These are phyloP conservation scores for Rhodophaea formosa DNA, from an alignment of 2,888 invertebrate species.

Conservation along the genomic window DNA sequence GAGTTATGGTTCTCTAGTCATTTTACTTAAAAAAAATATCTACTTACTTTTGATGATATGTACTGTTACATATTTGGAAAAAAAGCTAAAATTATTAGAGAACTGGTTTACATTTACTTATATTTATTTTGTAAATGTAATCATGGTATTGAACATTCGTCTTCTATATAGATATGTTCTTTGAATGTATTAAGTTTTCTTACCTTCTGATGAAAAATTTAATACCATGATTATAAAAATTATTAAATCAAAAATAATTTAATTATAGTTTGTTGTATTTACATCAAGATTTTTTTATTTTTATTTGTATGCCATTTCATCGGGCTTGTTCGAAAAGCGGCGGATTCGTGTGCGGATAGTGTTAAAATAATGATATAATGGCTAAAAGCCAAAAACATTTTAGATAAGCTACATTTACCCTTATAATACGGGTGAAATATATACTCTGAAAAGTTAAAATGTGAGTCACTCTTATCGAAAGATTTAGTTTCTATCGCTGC, in stretches of 20 bases:
- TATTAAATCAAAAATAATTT: background rate
- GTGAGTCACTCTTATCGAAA: conserved; percentile 70
- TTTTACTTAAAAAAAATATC: background rate
- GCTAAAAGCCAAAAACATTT: conserved; percentile 27
- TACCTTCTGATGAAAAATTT: conserved; percentile 2
- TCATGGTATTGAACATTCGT: conserved; percentile 4
- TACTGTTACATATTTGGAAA: background rate
- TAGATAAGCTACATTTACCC: conserved; percentile 25
- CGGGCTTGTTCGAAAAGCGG: conserved; percentile 14
- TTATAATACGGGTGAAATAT: conserved; percentile 24
- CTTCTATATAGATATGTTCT: conserved; percentile 8
- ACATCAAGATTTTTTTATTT: too few species aligned
- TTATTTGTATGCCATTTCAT: background rate
- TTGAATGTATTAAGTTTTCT: conserved; percentile 14
- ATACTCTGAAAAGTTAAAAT: conserved; percentile 44
- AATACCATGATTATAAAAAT: conserved; percentile 15
- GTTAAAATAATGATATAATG: conserved; percentile 24
- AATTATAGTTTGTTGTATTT: too few species aligned
- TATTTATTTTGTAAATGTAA: background rate
- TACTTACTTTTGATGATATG: background rate
- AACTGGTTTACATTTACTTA: too few species aligned
- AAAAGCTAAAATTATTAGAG: background rate
- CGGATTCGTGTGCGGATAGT: conserved; percentile 30
- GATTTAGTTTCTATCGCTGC: conserved; percentile 60
- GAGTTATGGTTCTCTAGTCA: background rate